A percentile compares a stretch with the other conserved stretches of the same genome.
Conservation (phyloP, 2,888 invertebrate species). For the Eumerus sabulonum region DNA sequence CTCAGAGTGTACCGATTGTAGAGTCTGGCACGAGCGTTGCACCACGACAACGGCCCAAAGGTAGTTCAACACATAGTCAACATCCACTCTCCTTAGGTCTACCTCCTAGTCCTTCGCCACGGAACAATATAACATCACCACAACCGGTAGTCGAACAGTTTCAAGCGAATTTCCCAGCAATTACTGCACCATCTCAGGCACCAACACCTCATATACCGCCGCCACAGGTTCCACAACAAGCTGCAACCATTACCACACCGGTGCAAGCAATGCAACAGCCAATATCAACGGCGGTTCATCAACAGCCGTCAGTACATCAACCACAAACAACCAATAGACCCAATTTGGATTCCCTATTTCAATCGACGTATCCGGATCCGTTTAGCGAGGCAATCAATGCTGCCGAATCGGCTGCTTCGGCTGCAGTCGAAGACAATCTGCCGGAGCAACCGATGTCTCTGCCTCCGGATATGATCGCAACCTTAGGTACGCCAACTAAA, state of each 20-base stretch:
- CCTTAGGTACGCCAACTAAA: constrained; percentile 74
- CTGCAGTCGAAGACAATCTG: constrained; percentile 51
- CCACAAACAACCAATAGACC: constrained; percentile 35
- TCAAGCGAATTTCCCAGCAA: constrained; percentile 77
- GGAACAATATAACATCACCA: constrained; percentile 78
- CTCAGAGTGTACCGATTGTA: constrained; percentile 79
- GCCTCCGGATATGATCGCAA: constrained; percentile 63
- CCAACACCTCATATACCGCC: constrained; percentile 68
- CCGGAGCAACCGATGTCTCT: constrained; percentile 59
- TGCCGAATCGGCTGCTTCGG: constrained; percentile 66
- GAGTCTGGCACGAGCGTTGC: constrained; percentile 89
- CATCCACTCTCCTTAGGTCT: constrained; percentile 80
- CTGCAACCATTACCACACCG: constrained; percentile 49
- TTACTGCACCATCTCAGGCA: constrained; percentile 70
- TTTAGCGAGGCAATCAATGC: constrained; percentile 81
- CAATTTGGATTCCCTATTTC: constrained; percentile 82
- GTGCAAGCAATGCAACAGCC: constrained; percentile 61
- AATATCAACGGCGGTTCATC: constrained; percentile 45
- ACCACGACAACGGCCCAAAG: constrained; percentile 90
- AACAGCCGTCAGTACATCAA: constrained; percentile 37
- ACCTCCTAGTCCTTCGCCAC: constrained; percentile 81
- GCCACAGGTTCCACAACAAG: constrained; percentile 66
- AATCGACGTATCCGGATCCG: constrained; percentile 85
- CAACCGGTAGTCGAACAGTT: constrained; percentile 78
- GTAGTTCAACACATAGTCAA: constrained; percentile 78